Evolutionary conservation across 2,113 vertebrate genomes (phyloP), one percentile per base, ranked within the genome.

Genomic region (Embiotoca jacksoni): DNA sequence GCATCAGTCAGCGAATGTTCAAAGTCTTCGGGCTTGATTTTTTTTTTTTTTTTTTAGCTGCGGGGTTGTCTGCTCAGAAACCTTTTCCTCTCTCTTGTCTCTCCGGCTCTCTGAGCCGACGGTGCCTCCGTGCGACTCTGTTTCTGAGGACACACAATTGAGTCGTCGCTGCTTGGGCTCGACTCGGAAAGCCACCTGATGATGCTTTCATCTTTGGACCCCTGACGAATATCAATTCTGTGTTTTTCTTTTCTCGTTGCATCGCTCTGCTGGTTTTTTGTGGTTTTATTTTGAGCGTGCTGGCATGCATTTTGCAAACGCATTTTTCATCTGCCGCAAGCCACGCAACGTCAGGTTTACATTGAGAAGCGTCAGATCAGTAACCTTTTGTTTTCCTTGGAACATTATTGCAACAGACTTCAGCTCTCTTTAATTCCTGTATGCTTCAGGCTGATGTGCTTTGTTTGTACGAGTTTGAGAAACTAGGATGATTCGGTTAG

Each of bases 1-100:
- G 30, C 81, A 85, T 88, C 80, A 89, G 74, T 88, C 81, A 81
- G 67, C 7, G 33, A 78, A 66, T 39, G 67, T 80, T 84, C 57
- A 39, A 14, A 72, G 86, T 72, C 82, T 74, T 7, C 9, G n/a
- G 81, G 65, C 79, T 80, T 57, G 57, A 71, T 83, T 84, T 23
- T 23, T 23, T 23, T 23, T 23, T 23, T 23, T 23, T 23, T 23
- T 23, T 23, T 23, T 23, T 80, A 61, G 77, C 90, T 64, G 47
- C 75, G 32, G 89, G 83, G 67, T 57, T 76, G 57, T 84, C 50
- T 30, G 62, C 60, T 61, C 36, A 47, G 56, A 76, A 82, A 57
- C 72, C 50, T 56, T 73, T 76, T 71, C 8, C 72, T 71, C 32
- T 60, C 55, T 30, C 30, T 50, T 37, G 2, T 49, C 39, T 80